Conservation (phyloP, 2,797 vertebrate species). For the Linurgus olivaceus region DNA sequence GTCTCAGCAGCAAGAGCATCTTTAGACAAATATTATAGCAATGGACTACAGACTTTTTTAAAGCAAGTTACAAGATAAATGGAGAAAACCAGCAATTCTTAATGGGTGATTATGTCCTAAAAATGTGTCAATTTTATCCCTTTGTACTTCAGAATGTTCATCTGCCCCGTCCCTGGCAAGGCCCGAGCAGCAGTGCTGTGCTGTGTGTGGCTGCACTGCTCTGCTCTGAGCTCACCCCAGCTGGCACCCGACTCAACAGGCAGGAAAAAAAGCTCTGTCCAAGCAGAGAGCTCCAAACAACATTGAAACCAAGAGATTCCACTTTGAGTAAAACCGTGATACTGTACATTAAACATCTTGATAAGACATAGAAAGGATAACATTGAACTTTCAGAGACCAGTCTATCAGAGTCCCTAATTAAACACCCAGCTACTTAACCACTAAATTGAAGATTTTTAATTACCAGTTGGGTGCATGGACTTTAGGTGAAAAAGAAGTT, state of each 20-base stretch:
- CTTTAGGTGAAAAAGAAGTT: slow-evolving; percentile 64
- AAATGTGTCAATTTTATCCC: slow-evolving; percentile 38
- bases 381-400: slow-evolving; percentile 45
- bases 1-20: slow-evolving; percentile 59
- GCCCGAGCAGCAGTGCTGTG: background rate
- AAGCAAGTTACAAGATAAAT: slow-evolving; percentile 69
- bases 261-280: background rate
- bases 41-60: slow-evolving; percentile 59
- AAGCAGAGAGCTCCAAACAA: slow-evolving; percentile 19
- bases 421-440: slow-evolving; percentile 57
- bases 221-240: background rate
- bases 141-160: background rate
- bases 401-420: slow-evolving; percentile 35
- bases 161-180: slow-evolving; percentile 24
- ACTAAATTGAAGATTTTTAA: slow-evolving; percentile 25
- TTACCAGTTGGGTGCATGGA: slow-evolving; percentile 43
- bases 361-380: slow-evolving; percentile 52
- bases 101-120: slow-evolving; percentile 49
- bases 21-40: slow-evolving; percentile 65
- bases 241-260: background rate
- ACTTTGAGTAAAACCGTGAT: slow-evolving; percentile 35
- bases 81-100: slow-evolving; percentile 59
- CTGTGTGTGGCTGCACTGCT: background rate
- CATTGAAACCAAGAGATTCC: background rate
- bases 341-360: slow-evolving; percentile 58